These are phyloP conservation scores for Anniella stebbinsi DNA, from an alignment of 2,797 vertebrate species.

Conservation along the genomic window DNA sequence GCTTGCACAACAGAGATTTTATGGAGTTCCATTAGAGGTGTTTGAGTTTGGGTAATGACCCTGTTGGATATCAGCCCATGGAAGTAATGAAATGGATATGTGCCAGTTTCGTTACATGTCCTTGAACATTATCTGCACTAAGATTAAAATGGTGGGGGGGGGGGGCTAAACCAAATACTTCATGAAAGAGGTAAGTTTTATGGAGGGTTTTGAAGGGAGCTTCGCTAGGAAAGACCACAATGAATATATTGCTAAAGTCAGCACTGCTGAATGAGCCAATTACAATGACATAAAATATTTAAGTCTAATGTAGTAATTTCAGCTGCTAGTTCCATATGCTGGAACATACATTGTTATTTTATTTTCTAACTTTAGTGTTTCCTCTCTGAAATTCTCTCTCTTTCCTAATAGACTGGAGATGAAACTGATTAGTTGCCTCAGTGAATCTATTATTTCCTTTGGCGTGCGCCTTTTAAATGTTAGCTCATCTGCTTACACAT, in stretches of 20 bases:
- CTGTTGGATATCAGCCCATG: too few relatives aligned
- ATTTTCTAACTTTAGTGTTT: conserved; percentile 26
- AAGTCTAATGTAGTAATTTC: conserved; percentile 25
- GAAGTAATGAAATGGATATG: background rate
- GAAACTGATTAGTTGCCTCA: conserved; percentile 31
- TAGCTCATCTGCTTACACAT: background rate
- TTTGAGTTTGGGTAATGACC: too few relatives aligned
- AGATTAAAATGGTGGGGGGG: too few relatives aligned
- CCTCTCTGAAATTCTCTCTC: conserved; percentile 12
- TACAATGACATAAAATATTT: conserved; percentile 32
- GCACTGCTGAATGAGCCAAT: background rate
- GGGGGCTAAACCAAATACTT: background rate
- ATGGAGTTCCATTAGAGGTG: too few relatives aligned
- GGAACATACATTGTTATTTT: conserved; percentile 12
- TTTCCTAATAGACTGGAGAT: conserved; percentile 14
- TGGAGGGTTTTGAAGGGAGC: background rate
- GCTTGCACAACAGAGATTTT: too few relatives aligned
- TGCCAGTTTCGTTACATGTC: background rate
- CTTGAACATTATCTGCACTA: background rate
- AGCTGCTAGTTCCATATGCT: background rate
- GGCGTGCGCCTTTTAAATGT: background rate
- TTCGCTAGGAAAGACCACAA: background rate
- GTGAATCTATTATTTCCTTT: conserved; percentile 26
- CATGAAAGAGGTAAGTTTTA: background rate
- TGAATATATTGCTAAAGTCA: background rate